phyloP scores from a whole-genome alignment of 2,797 vertebrate species.

The Labroides dimidiatus region DNA sequence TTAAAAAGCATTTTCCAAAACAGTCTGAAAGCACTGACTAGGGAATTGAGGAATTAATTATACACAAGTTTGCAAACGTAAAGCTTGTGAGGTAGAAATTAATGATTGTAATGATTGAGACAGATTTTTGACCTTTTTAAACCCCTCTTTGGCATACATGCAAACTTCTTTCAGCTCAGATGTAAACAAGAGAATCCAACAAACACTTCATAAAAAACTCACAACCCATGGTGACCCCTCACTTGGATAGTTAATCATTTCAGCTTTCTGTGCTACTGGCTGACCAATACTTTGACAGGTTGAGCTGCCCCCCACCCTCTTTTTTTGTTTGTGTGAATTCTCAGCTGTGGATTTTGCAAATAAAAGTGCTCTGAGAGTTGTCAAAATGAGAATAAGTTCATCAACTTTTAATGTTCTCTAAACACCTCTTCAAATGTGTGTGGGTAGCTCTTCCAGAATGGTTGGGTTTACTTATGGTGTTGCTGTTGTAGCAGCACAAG shows the following conservation, averaged over 20 bases:
- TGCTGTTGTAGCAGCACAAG: too few species aligned
- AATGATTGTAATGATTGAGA: constrained; percentile 47
- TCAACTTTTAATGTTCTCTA: too few species aligned
- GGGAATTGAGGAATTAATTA: constrained; percentile 69
- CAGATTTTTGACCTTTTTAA: constrained; percentile 40
- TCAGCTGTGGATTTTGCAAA: constrained; percentile 20
- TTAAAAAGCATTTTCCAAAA: constrained; percentile 52
- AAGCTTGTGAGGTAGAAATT: constrained; percentile 30
- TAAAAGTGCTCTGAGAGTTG: not conserved
- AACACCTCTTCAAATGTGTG: too few species aligned
- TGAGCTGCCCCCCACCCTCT: constrained; percentile 5
- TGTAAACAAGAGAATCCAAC: constrained; percentile 31
- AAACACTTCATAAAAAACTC: too few species aligned
- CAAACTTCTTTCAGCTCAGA: constrained; percentile 19
- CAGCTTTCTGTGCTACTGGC: constrained; percentile 1
- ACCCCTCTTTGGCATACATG: constrained; percentile 39
- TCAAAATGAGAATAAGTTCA: too few species aligned
- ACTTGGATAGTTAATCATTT: constrained; percentile 20
- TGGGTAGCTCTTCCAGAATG: too few species aligned
- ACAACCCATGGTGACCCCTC: constrained; percentile 13
- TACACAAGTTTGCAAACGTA: constrained; percentile 52
- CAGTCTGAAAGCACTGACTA: constrained; percentile 61
- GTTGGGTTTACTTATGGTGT: not conserved
- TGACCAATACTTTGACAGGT: constrained; percentile 10
- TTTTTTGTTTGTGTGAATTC: constrained; percentile 27